Evolutionary conservation across 2,797 vertebrate species (phyloP).

Genomic region (Gorsachius magnificus): DNA sequence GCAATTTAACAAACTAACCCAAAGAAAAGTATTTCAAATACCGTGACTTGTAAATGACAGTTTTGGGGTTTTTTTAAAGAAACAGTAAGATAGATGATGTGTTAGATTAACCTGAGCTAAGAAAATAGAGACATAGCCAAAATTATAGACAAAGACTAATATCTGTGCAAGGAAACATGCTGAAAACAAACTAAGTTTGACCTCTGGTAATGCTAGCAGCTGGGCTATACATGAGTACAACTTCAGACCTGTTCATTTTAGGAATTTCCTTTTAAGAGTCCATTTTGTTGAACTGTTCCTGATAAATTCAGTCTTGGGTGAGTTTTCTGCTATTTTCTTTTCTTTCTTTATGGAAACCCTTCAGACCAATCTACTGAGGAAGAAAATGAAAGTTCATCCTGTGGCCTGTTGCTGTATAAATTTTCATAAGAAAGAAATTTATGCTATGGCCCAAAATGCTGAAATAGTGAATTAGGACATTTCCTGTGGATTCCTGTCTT

Average conservation of each 20-base stretch:
- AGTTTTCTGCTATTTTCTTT: background rate
- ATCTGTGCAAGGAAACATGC: conserved; percentile 31
- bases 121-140: conserved; percentile 46
- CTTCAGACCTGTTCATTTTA: background rate
- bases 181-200: conserved; percentile 46
- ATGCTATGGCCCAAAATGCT: background rate
- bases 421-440: background rate
- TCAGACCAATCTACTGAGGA: background rate
- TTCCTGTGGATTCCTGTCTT: background rate
- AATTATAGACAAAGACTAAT: conserved; percentile 54
- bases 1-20: conserved; percentile 12
- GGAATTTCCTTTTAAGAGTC: background rate
- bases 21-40: conserved; percentile 37
- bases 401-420: background rate
- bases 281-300: background rate
- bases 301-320: background rate
- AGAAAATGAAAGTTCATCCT: background rate
- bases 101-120: conserved; percentile 50
- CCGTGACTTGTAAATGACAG: background rate
- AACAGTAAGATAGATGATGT: conserved; percentile 43
- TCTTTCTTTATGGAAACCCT: background rate
- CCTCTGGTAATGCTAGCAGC: conserved; percentile 3
- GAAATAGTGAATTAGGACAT: background rate
- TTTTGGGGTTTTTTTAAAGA: background rate
- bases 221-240: background rate